Conservation (phyloP, 2,888 invertebrate species). For the Papilio demoleus region DNA sequence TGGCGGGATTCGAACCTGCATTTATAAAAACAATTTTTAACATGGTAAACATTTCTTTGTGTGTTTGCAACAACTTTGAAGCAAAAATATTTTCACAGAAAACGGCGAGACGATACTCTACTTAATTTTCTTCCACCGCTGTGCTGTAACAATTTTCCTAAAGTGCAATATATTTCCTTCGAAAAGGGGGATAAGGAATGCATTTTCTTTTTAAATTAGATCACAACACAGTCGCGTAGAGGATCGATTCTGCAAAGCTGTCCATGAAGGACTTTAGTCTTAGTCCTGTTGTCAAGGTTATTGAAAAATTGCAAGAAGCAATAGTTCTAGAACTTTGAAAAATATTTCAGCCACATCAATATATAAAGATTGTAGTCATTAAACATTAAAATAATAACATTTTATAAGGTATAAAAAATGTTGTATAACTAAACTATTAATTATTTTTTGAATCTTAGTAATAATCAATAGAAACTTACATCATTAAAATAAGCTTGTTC, state of each 20-base stretch:
- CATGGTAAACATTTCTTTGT: too few relatives aligned
- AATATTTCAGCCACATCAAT: background rate
- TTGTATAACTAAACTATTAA: too few relatives aligned
- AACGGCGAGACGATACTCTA: background rate
- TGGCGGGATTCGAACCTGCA: too few relatives aligned
- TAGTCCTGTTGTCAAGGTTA: background rate
- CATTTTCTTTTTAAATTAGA: background rate
- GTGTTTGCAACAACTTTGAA: too few relatives aligned
- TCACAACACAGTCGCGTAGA: background rate
- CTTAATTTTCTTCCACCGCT: background rate
- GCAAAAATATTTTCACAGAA: too few relatives aligned
- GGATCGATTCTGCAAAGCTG: background rate
- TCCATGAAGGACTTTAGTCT: background rate
- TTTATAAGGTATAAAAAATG: too few relatives aligned
- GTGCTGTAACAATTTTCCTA: background rate
- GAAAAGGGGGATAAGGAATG: background rate
- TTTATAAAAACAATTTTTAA: too few relatives aligned
- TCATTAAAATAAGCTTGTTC: conserved; percentile 78
- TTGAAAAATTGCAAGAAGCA: background rate
- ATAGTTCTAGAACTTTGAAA: background rate
- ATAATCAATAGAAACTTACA: conserved; percentile 62
- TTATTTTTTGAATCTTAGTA: background rate
- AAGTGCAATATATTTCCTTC: background rate
- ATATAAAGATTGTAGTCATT: background rate
- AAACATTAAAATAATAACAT: too few relatives aligned